Evolutionary conservation across 30 jellyfish, hydroid and myxozoan genomes (phyloP).

Genomic region (Cassiopea xamachana): DNA sequence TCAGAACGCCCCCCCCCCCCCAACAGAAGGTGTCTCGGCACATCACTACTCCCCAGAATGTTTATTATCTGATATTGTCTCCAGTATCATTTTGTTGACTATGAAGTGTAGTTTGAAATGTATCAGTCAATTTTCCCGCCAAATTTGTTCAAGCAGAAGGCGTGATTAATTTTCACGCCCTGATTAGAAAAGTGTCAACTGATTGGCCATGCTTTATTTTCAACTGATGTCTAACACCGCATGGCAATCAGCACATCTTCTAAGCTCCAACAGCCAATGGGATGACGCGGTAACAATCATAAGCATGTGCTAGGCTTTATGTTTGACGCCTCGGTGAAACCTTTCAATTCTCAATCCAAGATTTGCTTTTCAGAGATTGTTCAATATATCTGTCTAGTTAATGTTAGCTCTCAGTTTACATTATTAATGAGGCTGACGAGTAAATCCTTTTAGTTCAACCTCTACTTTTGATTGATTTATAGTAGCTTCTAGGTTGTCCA

Average conservation of each 20-base stretch:
- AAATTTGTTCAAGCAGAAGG: too few species aligned
- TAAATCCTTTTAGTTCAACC: background rate
- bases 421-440: constrained; percentile 4
- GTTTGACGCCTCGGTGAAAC: constrained; percentile 2
- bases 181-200: too few species aligned
- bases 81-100: too few species aligned
- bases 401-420: background rate
- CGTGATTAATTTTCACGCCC: too few species aligned
- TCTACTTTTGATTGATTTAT: constrained; percentile 4
- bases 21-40: too few species aligned
- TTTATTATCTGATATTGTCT: too few species aligned
- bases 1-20: too few species aligned
- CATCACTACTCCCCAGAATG: too few species aligned
- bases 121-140: too few species aligned
- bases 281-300: background rate
- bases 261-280: background rate
- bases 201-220: too few species aligned
- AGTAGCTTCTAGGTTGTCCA: background rate
- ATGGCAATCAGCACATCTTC: background rate
- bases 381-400: background rate
- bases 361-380: background rate
- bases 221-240: too few species aligned
- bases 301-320: background rate
- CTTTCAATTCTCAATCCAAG: background rate
- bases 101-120: too few species aligned